These are phyloP conservation scores for Aurelia aurita DNA, from an alignment of 30 jellyfish, hydroid and myxozoan species.

Conservation along the genomic window DNA sequence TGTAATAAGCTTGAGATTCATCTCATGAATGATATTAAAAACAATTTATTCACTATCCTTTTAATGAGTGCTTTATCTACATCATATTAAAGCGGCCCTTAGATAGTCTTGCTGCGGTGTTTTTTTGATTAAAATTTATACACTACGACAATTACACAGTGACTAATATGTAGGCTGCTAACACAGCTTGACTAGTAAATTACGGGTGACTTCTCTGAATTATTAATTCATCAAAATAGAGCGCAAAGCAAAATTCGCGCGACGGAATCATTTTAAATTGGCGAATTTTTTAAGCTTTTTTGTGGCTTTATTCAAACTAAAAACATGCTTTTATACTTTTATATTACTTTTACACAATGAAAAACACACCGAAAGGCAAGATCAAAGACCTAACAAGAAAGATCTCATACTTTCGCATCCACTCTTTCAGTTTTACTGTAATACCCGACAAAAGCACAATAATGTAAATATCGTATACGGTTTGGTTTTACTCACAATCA, in stretches of 20 bases:
- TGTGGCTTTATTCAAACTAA: no score
- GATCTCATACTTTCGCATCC: no score
- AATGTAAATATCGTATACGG: no score
- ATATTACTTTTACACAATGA: no score
- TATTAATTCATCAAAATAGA: background rate
- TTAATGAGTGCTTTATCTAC: background rate
- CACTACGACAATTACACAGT: background rate
- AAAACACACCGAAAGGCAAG: no score
- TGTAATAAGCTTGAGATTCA: background rate
- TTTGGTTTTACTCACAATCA: no score
- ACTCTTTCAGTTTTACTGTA: no score
- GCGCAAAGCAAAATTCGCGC: background rate
- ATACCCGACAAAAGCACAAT: no score
- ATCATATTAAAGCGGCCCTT: background rate
- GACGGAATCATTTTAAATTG: background rate
- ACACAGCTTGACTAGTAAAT: slow-evolving; percentile 9
- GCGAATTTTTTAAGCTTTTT: no score
- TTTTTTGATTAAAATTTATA: background rate
- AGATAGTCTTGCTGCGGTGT: background rate
- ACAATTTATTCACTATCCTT: background rate
- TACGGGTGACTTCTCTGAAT: background rate
- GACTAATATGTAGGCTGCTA: background rate
- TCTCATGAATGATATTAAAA: slow-evolving; percentile 1
- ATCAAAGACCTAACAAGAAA: no score
- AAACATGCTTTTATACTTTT: no score